These are phyloP conservation scores for Helicorthomorpha holstii DNA, from an alignment of 1,140 invertebrate species.

Conservation along the genomic window DNA sequence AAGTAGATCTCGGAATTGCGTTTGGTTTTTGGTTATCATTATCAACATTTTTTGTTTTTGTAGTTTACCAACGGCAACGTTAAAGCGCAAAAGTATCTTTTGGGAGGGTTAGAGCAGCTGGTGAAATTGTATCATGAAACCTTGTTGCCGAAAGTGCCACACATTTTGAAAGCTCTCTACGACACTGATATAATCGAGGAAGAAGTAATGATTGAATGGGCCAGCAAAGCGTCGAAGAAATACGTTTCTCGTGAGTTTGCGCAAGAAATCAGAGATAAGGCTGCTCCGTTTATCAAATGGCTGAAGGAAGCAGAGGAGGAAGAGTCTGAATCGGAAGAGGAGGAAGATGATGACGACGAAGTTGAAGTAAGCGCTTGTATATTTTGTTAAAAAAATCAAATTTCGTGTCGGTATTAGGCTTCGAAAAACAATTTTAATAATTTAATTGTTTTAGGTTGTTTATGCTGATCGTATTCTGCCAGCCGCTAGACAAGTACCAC, in stretches of 20 bases:
- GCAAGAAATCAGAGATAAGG: slow-evolving; percentile 80
- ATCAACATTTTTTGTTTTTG: slow-evolving; percentile 22
- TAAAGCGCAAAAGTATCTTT: slow-evolving; percentile 85
- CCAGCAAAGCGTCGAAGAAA: slow-evolving; percentile 75
- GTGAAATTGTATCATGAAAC: slow-evolving; percentile 61
- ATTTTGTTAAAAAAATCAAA: slow-evolving; percentile 1
- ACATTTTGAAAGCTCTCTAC: slow-evolving; percentile 84
- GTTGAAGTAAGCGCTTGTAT: not conserved
- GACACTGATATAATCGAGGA: slow-evolving; percentile 90
- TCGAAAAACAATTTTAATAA: not conserved
- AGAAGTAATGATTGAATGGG: slow-evolving; percentile 84
- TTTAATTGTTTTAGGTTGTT: not conserved
- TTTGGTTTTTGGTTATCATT: not conserved
- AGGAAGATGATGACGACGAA: slow-evolving; percentile 41
- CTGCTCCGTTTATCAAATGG: slow-evolving; percentile 89
- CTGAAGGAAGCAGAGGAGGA: slow-evolving; percentile 92
- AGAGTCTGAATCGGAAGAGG: slow-evolving; percentile 48
- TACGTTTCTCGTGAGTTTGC: slow-evolving; percentile 80
- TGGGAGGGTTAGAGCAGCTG: slow-evolving; percentile 88
- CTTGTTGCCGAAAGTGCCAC: slow-evolving; percentile 72
- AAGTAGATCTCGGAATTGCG: slow-evolving; percentile 11
- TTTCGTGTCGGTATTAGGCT: too few relatives aligned
- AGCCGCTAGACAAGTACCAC: not conserved
- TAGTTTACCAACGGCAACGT: slow-evolving; percentile 76
- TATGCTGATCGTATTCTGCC: not conserved